Percentiles rank a stretch among this genome's conserved stretches.
These are phyloP conservation scores for Euthynnus affinis DNA, from an alignment of 2,797 vertebrate species.

Conservation along the genomic window DNA sequence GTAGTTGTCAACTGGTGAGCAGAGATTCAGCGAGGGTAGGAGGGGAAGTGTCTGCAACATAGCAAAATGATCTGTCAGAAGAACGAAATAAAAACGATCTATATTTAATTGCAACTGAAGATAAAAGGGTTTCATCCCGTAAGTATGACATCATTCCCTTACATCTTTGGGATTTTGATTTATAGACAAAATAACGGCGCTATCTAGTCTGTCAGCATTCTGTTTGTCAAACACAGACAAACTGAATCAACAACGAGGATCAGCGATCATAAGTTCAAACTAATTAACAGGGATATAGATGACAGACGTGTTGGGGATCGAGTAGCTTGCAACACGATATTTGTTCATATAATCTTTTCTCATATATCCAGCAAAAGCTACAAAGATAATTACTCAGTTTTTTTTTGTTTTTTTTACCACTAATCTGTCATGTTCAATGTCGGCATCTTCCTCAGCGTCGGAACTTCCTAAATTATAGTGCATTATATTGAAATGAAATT, in stretches of 20 bases:
- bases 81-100: not conserved
- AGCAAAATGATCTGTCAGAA: not conserved
- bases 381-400: not conserved
- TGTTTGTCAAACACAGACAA: not conserved
- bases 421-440: not conserved
- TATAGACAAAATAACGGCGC: not conserved
- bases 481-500: not conserved
- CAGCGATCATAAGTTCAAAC: not conserved
- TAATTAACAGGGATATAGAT: not conserved
- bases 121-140: not conserved
- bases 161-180: not conserved
- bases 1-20: slow-evolving; percentile 38
- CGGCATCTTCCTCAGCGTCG: too few species aligned
- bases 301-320: not conserved
- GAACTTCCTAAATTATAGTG: too few species aligned
- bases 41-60: slow-evolving; percentile 4
- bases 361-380: not conserved
- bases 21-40: not conserved
- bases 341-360: too few species aligned
- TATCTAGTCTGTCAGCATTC: too few species aligned
- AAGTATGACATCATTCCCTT: not conserved
- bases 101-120: not conserved
- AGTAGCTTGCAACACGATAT: not conserved
- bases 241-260: not conserved
- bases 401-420: too few species aligned